Conservation (phyloP, 2,888 invertebrate genomes). For the Linyphia triangularis region DNA sequence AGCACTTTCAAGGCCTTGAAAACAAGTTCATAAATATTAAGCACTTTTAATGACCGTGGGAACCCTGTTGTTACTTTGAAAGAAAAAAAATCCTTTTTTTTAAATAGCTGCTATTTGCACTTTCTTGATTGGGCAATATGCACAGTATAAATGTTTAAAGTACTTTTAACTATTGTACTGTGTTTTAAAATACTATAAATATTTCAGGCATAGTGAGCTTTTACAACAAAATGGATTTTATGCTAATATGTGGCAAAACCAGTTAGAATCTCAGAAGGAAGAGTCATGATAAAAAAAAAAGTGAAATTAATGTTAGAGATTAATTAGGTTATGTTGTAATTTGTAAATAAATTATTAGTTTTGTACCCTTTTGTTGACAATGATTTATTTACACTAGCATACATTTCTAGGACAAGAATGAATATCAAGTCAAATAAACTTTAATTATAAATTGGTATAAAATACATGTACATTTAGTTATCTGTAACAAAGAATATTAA, state of each 20-base stretch:
- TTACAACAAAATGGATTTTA: slow-evolving; percentile 87
- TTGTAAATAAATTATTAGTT: background rate
- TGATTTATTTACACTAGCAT: background rate
- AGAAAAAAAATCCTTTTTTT: too few species aligned
- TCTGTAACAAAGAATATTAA: background rate
- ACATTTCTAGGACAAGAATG: background rate
- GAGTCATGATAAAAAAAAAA: background rate
- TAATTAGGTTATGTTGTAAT: background rate
- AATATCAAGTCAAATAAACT: background rate
- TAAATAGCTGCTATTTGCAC: too few species aligned
- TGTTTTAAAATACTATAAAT: background rate
- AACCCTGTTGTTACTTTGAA: too few species aligned
- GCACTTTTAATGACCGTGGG: too few species aligned
- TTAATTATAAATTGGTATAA: background rate
- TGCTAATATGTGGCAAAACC: slow-evolving; percentile 95
- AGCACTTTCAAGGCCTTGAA: too few species aligned
- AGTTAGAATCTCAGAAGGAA: slow-evolving; percentile 82
- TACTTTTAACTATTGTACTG: background rate
- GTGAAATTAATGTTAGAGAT: background rate
- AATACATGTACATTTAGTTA: background rate
- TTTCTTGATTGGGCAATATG: too few species aligned
- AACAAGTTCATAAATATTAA: too few species aligned
- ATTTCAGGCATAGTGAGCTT: slow-evolving; percentile 86
- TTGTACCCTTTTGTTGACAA: background rate
- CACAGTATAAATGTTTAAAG: too few species aligned